phyloP scores from a whole-genome alignment of 2,113 vertebrate genomes.

The Podilymbus podiceps region DNA sequence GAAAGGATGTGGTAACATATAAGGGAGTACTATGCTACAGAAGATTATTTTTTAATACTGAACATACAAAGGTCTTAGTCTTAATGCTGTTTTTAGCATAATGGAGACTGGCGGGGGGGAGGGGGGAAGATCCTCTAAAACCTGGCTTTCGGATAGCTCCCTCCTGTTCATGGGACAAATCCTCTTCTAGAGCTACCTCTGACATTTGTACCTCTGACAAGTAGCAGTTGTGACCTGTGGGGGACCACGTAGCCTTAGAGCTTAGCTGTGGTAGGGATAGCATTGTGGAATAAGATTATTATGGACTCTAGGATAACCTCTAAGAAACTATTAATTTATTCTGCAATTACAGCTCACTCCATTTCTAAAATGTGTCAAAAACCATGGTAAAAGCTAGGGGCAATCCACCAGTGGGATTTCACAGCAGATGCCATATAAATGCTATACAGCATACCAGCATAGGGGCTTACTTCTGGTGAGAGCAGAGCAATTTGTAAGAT shows the following conservation, averaged over 20 bases:
- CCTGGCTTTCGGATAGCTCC: background rate
- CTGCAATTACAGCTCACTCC: background rate
- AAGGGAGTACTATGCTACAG: background rate
- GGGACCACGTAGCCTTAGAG: background rate
- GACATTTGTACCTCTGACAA: background rate
- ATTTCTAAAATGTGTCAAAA: background rate
- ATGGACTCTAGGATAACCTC: background rate
- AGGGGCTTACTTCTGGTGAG: background rate
- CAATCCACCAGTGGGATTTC: background rate
- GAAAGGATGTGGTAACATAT: background rate
- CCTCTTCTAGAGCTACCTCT: background rate
- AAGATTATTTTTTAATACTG: background rate
- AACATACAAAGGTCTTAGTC: background rate
- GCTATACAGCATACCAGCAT: background rate
- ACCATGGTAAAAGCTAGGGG: rapidly evolving
- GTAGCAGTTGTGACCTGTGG: background rate
- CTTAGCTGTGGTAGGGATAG: background rate
- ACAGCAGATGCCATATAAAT: background rate
- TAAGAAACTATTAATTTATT: background rate
- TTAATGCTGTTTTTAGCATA: background rate
- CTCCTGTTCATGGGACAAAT: background rate
- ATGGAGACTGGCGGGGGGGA: background rate
- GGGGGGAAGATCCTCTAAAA: background rate
- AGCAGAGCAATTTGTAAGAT: background rate
- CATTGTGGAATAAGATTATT: background rate